Evolutionary conservation across 2,113 vertebrate species (phyloP).

Genomic region (Myiozetetes cayanensis): DNA sequence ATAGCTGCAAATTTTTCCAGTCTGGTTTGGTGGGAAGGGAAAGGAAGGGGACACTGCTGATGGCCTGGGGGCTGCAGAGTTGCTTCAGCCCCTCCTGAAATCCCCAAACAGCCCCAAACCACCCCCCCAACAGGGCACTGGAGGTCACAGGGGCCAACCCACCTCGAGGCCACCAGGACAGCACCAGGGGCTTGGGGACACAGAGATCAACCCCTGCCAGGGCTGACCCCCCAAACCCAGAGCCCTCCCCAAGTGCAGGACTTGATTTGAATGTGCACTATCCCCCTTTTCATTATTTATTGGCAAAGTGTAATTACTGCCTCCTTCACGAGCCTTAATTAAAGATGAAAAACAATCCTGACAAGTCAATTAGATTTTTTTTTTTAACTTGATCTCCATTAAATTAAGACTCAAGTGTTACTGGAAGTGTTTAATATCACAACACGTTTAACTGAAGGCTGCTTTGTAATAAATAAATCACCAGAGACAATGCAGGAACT

Average conservation of each 20-base stretch:
- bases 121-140: background rate
- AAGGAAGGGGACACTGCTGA: background rate
- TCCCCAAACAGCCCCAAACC: background rate
- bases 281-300: slow-evolving; percentile 40
- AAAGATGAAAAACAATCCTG: slow-evolving; percentile 50
- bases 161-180: background rate
- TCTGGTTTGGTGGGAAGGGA: background rate
- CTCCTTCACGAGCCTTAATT: slow-evolving; percentile 33
- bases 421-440: slow-evolving; percentile 62
- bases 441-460: slow-evolving; percentile 37
- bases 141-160: background rate
- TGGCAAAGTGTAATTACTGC: slow-evolving; percentile 28
- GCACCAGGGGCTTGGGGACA: background rate
- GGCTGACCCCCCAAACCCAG: background rate
- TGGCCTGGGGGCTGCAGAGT: background rate
- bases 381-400: slow-evolving; percentile 12
- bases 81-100: background rate
- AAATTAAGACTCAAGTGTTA: slow-evolving; percentile 57
- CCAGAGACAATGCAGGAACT: background rate
- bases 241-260: background rate
- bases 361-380: slow-evolving; percentile 59
- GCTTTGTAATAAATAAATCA: slow-evolving; percentile 43
- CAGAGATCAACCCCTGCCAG: fast-evolving
- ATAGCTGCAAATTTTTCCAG: background rate
- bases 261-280: background rate